These are phyloP conservation scores for Pseudomyrmex concolor DNA, from an alignment of 1,140 invertebrate genomes.

Conservation along the genomic window DNA sequence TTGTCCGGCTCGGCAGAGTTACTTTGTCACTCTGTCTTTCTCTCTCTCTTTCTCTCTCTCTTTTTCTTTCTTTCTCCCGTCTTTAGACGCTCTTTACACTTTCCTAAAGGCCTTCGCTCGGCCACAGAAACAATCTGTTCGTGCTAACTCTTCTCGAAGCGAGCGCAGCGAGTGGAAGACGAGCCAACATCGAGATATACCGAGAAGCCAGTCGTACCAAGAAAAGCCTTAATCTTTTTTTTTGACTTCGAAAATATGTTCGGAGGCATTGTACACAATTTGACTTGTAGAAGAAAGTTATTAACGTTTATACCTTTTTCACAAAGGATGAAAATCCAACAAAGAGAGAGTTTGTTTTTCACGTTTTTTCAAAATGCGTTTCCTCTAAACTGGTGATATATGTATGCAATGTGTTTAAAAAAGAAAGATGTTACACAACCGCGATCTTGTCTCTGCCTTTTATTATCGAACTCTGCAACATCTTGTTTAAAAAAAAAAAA, in stretches of 20 bases:
- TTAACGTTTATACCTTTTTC: not conserved
- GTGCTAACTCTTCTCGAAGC: slow-evolving; percentile 66
- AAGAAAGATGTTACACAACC: not conserved
- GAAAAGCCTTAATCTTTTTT: slow-evolving; percentile 39
- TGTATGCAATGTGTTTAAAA: no score
- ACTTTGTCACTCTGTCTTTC: slow-evolving; percentile 52
- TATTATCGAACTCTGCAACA: not conserved
- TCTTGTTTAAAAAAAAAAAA: not conserved
- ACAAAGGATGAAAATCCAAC: not conserved
- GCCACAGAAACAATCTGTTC: slow-evolving; percentile 72
- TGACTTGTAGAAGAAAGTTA: slow-evolving; percentile 1
- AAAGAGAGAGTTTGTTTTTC: not conserved
- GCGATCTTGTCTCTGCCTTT: not conserved
- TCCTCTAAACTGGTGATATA: no score
- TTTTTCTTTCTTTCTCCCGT: slow-evolving; percentile 17
- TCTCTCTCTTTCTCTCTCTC: slow-evolving; percentile 27
- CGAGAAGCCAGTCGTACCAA: slow-evolving; percentile 46
- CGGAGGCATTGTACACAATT: not conserved
- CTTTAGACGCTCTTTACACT: slow-evolving; percentile 68
- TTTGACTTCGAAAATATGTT: slow-evolving; percentile 8
- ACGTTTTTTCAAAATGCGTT: not conserved
- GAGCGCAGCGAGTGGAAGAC: slow-evolving; percentile 19
- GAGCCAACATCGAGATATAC: slow-evolving; percentile 19
- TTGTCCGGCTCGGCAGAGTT: slow-evolving; percentile 38
- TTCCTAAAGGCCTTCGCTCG: slow-evolving; percentile 66